phyloP scores from a whole-genome alignment of 2,888 invertebrate species.

The Leptarthrus brevirostris region DNA sequence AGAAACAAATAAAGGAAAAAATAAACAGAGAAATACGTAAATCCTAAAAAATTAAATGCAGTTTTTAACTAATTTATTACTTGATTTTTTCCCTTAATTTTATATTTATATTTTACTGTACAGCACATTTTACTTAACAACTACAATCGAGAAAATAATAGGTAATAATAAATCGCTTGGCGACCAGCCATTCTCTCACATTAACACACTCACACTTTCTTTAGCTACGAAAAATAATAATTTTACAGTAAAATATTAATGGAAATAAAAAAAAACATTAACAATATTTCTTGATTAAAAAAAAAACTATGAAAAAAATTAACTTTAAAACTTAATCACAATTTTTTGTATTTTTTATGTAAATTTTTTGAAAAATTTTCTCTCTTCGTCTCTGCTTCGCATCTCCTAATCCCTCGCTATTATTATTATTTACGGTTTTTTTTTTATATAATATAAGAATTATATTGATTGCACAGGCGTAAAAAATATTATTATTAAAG shows the following conservation, averaged over 20 bases:
- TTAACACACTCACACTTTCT: neutral
- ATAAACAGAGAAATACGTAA: neutral
- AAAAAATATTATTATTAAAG: constrained; percentile 35
- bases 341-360: constrained; percentile 28
- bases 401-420: neutral
- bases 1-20: no score
- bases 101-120: neutral
- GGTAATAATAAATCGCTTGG: constrained; percentile 23
- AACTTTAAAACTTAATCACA: constrained; percentile 50
- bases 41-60: constrained; percentile 27
- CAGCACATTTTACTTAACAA: constrained; percentile 14
- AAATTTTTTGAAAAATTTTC: constrained; percentile 4
- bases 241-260: neutral
- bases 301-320: constrained; percentile 15
- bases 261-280: constrained; percentile 14
- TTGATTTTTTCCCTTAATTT: neutral
- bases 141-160: neutral
- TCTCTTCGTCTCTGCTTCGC: neutral
- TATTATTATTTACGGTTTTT: constrained; percentile 19
- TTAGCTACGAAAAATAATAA: constrained; percentile 5
- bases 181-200: constrained; percentile 13
- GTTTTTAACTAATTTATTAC: constrained; percentile 26
- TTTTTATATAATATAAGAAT: constrained; percentile 10
- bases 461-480: constrained; percentile 52
- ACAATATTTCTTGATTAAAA: constrained; percentile 7